These are phyloP conservation scores for Coregonus suidteri DNA, from an alignment of 2,797 vertebrate species.

Conservation along the genomic window DNA sequence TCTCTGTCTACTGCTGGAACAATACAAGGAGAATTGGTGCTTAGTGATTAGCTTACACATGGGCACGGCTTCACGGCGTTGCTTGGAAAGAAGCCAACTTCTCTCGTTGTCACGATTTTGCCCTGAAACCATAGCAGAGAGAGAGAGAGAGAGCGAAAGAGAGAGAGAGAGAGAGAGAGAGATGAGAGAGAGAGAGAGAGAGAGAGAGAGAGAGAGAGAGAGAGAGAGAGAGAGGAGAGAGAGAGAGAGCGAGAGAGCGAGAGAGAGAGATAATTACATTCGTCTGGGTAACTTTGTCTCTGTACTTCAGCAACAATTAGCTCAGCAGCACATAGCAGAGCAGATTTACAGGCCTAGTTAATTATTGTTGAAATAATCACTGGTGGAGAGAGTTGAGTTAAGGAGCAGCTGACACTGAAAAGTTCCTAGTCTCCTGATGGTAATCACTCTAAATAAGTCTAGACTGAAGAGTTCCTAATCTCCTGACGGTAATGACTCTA, in stretches of 20 bases:
- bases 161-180: neutral
- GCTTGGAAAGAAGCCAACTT: constrained; percentile 95
- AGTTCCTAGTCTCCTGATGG: neutral
- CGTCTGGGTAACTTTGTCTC: constrained; percentile 56
- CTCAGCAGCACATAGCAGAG: constrained; percentile 45
- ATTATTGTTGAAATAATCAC: constrained; percentile 56
- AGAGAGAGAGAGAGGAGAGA: constrained; percentile 43
- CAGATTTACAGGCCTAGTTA: constrained; percentile 62
- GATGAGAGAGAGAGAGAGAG: too few relatives aligned
- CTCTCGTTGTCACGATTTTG: constrained; percentile 87
- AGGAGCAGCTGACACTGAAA: too few relatives aligned
- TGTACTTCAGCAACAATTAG: constrained; percentile 73
- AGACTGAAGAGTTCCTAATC: too few relatives aligned
- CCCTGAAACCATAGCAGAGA: constrained; percentile 80
- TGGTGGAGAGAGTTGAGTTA: constrained; percentile 25
- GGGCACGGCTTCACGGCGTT: constrained; percentile 92
- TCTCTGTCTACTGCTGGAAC: neutral
- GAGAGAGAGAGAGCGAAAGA: neutral
- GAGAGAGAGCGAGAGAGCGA: too few relatives aligned
- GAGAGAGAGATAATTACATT: constrained; percentile 60
- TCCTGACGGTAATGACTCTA: too few relatives aligned
- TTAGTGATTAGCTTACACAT: constrained; percentile 82
- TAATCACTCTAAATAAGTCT: neutral
- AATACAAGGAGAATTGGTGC: constrained; percentile 1
- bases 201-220: constrained; percentile 32